Base-by-base conservation (phyloP, 2,797 vertebrate species). In the Kryptopterus vitreolus region DNA sequence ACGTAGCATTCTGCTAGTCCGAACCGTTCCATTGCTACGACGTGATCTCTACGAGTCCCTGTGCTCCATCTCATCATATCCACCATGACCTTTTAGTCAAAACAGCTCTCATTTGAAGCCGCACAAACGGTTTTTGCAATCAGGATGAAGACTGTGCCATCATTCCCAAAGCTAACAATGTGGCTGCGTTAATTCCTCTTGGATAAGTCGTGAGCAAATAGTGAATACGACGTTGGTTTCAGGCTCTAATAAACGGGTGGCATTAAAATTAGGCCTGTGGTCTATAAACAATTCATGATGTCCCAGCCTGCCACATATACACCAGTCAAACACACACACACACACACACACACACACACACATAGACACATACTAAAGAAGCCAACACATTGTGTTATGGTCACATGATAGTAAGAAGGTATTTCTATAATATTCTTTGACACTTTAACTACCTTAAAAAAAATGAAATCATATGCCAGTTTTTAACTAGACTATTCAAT, bases 191-290 rank as follows among this genome's bases (percentile, higher is more conserved):
- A 46, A 62, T 58, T 73, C 46, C 46, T 69, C 70, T 62, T 53
- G 43, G 13, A 58, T 38, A 9, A 52, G 66, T 65, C 69, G 48
- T 35, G 50, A 71, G 11, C 62, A 59, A 77, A 63, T 22, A 52
- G 46, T 16, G 12, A 65, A 65, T 22, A 68, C 2, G 5, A 52
- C 13, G 9, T 38, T 72, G 58, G 76, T 31, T 78, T 72, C 68
- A 65, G 72, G 52, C 76, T 72, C 24, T 78, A 62, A 66, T 78
- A 62, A 72, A 78, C 61, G 46, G 58, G 53, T 63, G 68, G 59
- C n/a, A 81, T 81, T 62, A 53, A 77, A 72, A 82, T 35, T 65
- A 78, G 35, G 35, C 20, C 35, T 78, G 68, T 58, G 81, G 66
- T 77, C 50, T 48, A 58, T 15, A 73, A 65, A 58, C 24, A 71